phyloP scores from a whole-genome alignment of 2,797 vertebrate species.

The Notoglanidium macrostoma region DNA sequence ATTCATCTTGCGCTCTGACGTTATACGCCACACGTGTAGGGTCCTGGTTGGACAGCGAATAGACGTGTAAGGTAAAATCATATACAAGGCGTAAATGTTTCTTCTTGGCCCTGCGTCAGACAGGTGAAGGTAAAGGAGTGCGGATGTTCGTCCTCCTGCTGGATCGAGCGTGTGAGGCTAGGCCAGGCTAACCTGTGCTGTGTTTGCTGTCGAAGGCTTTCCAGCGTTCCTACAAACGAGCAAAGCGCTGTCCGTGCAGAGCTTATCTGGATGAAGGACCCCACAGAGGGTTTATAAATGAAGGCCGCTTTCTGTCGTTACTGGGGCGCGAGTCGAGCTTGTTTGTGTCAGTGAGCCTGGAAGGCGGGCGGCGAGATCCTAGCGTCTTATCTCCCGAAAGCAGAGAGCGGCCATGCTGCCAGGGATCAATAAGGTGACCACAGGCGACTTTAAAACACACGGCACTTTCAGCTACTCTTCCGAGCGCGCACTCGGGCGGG shows the following conservation, averaged over 20 bases:
- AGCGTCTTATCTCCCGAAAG: constrained; percentile 76
- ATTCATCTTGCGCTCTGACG: background rate
- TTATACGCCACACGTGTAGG: background rate
- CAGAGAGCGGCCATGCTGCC: constrained; percentile 72
- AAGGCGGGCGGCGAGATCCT: constrained; percentile 62
- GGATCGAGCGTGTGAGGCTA: background rate
- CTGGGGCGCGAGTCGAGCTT: constrained; percentile 40
- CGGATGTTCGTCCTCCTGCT: background rate
- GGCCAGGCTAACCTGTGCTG: background rate
- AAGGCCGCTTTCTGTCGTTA: constrained; percentile 47
- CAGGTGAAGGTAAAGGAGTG: background rate
- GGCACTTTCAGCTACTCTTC: constrained; percentile 24
- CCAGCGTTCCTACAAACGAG: constrained; percentile 46
- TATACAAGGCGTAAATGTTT: background rate
- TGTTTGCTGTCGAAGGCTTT: background rate
- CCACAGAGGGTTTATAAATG: constrained; percentile 47
- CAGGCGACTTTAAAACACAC: constrained; percentile 52
- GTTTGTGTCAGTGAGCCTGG: constrained; percentile 53
- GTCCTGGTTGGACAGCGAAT: background rate
- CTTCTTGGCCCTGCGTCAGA: background rate
- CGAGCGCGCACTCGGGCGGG: constrained; percentile 16
- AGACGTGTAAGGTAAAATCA: background rate
- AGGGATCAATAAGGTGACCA: constrained; percentile 77
- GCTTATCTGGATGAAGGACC: constrained; percentile 52
- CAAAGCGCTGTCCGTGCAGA: constrained; percentile 35